phyloP scores from a whole-genome alignment of 1,140 invertebrate species.

The Brachionus koreanus region DNA sequence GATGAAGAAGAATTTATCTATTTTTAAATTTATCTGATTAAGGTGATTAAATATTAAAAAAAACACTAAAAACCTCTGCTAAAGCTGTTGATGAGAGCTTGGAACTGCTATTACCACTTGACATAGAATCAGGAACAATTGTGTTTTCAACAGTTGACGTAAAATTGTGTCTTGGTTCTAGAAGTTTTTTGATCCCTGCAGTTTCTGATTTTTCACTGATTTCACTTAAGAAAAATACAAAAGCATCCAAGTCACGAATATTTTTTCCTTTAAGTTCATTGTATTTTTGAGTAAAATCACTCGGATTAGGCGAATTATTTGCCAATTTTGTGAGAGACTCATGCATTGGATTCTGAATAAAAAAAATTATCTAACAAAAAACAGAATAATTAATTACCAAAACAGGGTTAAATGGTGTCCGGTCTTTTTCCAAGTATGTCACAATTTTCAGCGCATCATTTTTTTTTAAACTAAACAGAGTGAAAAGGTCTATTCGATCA shows the following conservation, averaged over 20 bases:
- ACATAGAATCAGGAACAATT: slow-evolving; percentile 1
- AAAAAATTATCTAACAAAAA: background rate
- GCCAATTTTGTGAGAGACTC: background rate
- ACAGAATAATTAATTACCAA: background rate
- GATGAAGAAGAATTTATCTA: no score
- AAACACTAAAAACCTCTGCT: background rate
- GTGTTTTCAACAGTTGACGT: background rate
- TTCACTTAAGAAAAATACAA: slow-evolving; percentile 24
- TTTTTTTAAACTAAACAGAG: background rate
- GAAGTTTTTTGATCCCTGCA: background rate
- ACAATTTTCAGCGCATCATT: background rate
- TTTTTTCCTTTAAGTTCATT: slow-evolving; percentile 38
- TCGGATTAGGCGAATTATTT: slow-evolving; percentile 2
- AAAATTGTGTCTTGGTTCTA: background rate
- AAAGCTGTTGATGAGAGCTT: slow-evolving; percentile 20
- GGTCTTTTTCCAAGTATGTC: slow-evolving; percentile 17
- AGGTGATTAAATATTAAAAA: background rate
- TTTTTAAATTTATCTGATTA: no score
- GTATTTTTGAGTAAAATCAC: slow-evolving; percentile 30
- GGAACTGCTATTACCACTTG: slow-evolving; percentile 9
- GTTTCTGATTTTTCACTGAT: slow-evolving; percentile 30
- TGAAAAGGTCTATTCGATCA: background rate
- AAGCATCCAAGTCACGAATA: slow-evolving; percentile 25
- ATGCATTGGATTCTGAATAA: background rate
- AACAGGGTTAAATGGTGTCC: background rate